These are phyloP conservation scores for Coelinius sp. DNA, from an alignment of 2,888 invertebrate genomes.

Conservation along the genomic window DNA sequence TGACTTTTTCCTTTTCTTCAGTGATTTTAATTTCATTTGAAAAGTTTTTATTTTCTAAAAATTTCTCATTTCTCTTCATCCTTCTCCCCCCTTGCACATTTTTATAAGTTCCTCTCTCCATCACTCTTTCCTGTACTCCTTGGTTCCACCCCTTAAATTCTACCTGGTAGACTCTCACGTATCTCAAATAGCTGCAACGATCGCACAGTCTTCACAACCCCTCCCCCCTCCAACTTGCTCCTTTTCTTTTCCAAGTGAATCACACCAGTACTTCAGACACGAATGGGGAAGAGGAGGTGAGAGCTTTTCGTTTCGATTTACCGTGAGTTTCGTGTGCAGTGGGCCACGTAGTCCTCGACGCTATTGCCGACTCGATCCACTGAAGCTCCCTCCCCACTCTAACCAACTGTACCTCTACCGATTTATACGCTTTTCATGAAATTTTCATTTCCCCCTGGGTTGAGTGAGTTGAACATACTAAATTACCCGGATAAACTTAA, in stretches of 20 bases:
- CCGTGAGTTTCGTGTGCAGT: conserved; percentile 48
- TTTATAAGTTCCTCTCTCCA: not conserved
- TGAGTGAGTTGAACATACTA: conserved; percentile 15
- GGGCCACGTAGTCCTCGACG: conserved; percentile 42
- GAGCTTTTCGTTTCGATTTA: conserved; percentile 48
- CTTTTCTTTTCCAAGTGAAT: conserved; percentile 3
- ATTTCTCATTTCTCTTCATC: not conserved
- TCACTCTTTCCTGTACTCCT: not conserved
- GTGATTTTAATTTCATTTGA: conserved; percentile 30
- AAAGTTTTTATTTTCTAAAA: conserved; percentile 2
- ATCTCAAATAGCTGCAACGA: conserved; percentile 11
- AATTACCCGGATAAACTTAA: conserved; percentile 53
- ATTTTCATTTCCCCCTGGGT: conserved; percentile 34
- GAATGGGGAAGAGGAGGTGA: not conserved
- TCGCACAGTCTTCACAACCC: not conserved
- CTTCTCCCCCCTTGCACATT: not conserved
- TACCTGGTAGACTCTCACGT: not conserved
- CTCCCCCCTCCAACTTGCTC: not conserved
- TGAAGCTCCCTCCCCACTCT: conserved; percentile 4
- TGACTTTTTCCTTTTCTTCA: conserved; percentile 10
- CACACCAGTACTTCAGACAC: conserved; percentile 14
- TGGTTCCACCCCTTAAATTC: not conserved
- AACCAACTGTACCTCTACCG: not conserved
- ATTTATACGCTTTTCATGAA: conserved; percentile 34
- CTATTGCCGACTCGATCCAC: conserved; percentile 37